A percentile compares a stretch with the other conserved stretches of the same genome.
Conservation (phyloP, 1,140 invertebrate genomes). For the Neuroterus valhalla region DNA sequence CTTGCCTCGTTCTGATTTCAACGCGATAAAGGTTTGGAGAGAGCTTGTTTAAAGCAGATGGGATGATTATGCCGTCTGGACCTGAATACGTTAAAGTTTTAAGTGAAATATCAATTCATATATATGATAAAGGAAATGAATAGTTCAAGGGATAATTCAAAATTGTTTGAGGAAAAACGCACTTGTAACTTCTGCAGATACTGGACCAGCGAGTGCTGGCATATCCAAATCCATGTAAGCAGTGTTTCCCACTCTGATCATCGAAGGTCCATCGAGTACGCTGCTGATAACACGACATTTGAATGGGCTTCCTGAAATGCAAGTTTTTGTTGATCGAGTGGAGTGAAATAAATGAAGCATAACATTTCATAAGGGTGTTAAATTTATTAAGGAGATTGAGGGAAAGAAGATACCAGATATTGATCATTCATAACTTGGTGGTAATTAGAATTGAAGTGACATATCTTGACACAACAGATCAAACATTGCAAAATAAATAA, state of each 20-base stretch:
- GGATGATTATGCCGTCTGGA: constrained; percentile 78
- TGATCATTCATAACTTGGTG: too few relatives aligned
- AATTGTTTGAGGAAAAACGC: constrained; percentile 27
- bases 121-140: constrained; percentile 5
- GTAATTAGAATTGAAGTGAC: too few relatives aligned
- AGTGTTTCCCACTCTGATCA: constrained; percentile 74
- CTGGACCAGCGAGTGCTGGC: constrained; percentile 65
- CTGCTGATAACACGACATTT: constrained; percentile 78
- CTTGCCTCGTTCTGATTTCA: constrained; percentile 77
- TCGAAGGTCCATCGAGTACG: constrained; percentile 72
- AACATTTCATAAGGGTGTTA: too few relatives aligned
- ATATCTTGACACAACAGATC: too few relatives aligned
- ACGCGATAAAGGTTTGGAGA: constrained; percentile 70
- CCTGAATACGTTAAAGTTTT: constrained; percentile 63
- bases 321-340: constrained; percentile 6
- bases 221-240: constrained; percentile 76
- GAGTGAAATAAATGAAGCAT: too few relatives aligned
- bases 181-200: constrained; percentile 72
- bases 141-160: neutral
- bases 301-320: constrained; percentile 89
- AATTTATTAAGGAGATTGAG: too few relatives aligned
- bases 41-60: constrained; percentile 73
- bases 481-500: too few relatives aligned
- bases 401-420: too few relatives aligned
- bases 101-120: constrained; percentile 10